Base-by-base conservation (phyloP, 2,888 invertebrate species). In the Mantis religiosa region DNA sequence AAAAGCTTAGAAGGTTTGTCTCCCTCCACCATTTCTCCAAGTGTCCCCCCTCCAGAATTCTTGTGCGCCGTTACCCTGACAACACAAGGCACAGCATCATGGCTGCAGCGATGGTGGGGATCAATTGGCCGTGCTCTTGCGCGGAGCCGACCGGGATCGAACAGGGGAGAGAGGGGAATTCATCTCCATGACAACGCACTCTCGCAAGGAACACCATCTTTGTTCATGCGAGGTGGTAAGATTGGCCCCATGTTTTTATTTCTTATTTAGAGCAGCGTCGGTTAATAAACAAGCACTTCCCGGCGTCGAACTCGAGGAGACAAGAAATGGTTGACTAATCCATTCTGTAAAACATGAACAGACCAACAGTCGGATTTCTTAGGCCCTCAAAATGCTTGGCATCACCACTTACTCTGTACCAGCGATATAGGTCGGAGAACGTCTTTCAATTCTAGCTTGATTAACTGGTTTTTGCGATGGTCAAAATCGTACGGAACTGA, bases 51-150 rank as follows among this genome's bases (percentile, higher is more conserved):
- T 82, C 83, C 83, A 81, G 34, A 15, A 41, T n/a, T 81, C 82
- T 34, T 27, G 34, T n/a, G 8, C 81, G 30, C 82, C 28, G 85
- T 88, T 85, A 30, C 88, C 89, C 28, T 87, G 84, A 87, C 85
- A 89, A 83, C 84, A 84, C 28, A 41, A 28, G 41, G 84, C 25
- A 82, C 85, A 82, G 82, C 85, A 85, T 83, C 85, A 85, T 83
- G 89, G 89, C 83, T 86, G 86, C 54, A 82, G 86, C n/a, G 82
- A n/a, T 41, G 88, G 47, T 47, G 47, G 85, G 88, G 47, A 54
- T 28, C 83, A 28, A 83, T 71, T 47, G 28, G 28, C 81, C n/a
- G 54, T 86, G 86, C 86, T 86, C 86, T 71, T 86, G 86, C 86
- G 86, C 86, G 87, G 82, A 34, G 41, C 87, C 28, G 54, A 71